phyloP scores from a whole-genome alignment of 2,888 invertebrate species.

The Brenthis daphne region DNA sequence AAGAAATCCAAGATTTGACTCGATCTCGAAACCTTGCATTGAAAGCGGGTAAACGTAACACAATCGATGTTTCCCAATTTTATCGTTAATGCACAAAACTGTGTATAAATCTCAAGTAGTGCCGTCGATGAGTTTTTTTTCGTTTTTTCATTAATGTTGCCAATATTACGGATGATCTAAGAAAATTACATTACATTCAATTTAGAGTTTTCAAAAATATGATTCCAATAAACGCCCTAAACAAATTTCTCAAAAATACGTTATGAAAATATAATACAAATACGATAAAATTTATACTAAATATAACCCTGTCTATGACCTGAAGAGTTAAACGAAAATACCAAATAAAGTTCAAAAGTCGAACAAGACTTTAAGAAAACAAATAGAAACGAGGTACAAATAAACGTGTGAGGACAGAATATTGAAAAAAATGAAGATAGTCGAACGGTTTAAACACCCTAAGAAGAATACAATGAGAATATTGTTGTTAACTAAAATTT shows the following conservation, averaged over 20 bases:
- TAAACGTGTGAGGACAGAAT: conserved; percentile 38
- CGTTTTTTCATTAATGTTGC: conserved; percentile 51
- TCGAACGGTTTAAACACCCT: conserved; percentile 42
- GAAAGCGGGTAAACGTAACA: conserved; percentile 38
- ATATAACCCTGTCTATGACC: conserved; percentile 83
- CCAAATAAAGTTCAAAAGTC: conserved; percentile 60
- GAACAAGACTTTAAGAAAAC: conserved; percentile 72
- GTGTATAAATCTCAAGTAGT: conserved; percentile 39
- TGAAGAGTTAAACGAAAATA: conserved; percentile 76
- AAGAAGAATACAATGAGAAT: conserved; percentile 36
- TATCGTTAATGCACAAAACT: conserved; percentile 43
- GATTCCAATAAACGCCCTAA: conserved; percentile 79
- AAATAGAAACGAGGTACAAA: conserved; percentile 41
- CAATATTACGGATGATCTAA: conserved; percentile 69
- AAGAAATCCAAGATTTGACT: conserved; percentile 36
- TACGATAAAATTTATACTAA: conserved; percentile 82
- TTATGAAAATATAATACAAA: conserved; percentile 82
- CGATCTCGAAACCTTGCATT: conserved; percentile 39
- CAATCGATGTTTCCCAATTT: conserved; percentile 31
- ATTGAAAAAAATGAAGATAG: conserved; percentile 38
- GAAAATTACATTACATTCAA: conserved; percentile 70
- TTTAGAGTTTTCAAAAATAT: conserved; percentile 81
- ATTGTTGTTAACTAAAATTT: conserved; percentile 43
- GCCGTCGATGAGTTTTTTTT: conserved; percentile 44
- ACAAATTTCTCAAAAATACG: conserved; percentile 81